Percentiles rank a stretch among this genome's conserved stretches.
Evolutionary conservation across 2,113 vertebrate genomes (phyloP).

Genomic region (Abramis brama): DNA sequence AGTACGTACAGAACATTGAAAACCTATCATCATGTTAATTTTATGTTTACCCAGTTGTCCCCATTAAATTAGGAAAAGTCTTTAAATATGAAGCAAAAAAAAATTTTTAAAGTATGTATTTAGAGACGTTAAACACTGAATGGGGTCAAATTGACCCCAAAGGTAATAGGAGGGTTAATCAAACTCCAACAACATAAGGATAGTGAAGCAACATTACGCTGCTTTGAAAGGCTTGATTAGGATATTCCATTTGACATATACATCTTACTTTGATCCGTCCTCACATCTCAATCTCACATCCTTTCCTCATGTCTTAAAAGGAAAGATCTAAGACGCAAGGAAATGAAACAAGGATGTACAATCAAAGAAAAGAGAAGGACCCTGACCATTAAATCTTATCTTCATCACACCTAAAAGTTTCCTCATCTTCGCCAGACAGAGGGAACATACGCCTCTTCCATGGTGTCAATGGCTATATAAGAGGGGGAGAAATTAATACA

Average conservation of each 20-base stretch:
- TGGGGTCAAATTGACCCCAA: no score
- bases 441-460: slow-evolving; percentile 81
- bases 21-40: no score
- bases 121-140: no score
- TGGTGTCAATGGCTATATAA: slow-evolving; percentile 52
- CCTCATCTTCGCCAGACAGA: slow-evolving; percentile 74
- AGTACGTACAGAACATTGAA: no score
- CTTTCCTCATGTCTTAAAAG: neutral
- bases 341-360: neutral
- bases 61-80: no score
- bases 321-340: neutral
- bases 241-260: neutral
- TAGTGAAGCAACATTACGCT: neutral
- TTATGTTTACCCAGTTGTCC: no score
- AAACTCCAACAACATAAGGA: neutral
- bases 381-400: neutral
- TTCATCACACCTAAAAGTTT: slow-evolving; percentile 61
- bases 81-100: no score
- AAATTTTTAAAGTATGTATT: no score
- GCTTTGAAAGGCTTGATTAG: neutral
- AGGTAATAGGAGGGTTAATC: no score
- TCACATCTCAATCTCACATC: neutral
- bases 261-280: neutral
- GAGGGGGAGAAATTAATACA: neutral
- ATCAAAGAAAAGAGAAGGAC: neutral